phyloP scores from a whole-genome alignment of 2,888 invertebrate species.

The Ectemnius continuus region DNA sequence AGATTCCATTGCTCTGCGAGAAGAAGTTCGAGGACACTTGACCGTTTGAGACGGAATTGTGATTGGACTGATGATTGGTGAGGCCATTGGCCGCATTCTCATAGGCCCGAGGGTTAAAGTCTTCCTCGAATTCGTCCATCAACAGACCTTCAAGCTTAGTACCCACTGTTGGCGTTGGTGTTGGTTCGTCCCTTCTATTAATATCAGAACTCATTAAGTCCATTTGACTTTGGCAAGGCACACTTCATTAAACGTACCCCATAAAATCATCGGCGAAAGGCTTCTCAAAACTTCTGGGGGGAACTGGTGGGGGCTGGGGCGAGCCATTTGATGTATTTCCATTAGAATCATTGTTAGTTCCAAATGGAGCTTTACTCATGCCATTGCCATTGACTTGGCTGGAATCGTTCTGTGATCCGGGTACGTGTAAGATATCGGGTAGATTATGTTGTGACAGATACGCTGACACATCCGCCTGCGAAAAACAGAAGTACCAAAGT shows the following conservation, averaged over 20 bases:
- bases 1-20: conserved; percentile 75
- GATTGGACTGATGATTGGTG: conserved; percentile 72
- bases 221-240: not conserved
- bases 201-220: not conserved
- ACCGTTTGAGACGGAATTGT: conserved; percentile 72
- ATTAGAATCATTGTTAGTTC: conserved; percentile 68
- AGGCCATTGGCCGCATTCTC: conserved; percentile 81
- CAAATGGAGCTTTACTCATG: conserved; percentile 57
- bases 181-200: conserved; percentile 62
- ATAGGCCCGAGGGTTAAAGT: conserved; percentile 93
- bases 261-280: conserved; percentile 75
- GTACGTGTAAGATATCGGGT: conserved; percentile 78
- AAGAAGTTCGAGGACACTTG: conserved; percentile 78
- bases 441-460: conserved; percentile 79
- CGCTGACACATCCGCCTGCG: conserved; percentile 78
- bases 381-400: conserved; percentile 69
- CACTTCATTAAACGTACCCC: conserved; percentile 56
- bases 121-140: conserved; percentile 88
- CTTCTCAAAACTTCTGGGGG: conserved; percentile 75
- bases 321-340: conserved; percentile 75
- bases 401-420: conserved; percentile 63
- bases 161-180: conserved; percentile 82
- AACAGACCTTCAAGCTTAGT: conserved; percentile 88
- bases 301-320: conserved; percentile 72
- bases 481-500: not conserved